phyloP scores from a whole-genome alignment of 2,113 vertebrate species.

The Blennius ocellaris region DNA sequence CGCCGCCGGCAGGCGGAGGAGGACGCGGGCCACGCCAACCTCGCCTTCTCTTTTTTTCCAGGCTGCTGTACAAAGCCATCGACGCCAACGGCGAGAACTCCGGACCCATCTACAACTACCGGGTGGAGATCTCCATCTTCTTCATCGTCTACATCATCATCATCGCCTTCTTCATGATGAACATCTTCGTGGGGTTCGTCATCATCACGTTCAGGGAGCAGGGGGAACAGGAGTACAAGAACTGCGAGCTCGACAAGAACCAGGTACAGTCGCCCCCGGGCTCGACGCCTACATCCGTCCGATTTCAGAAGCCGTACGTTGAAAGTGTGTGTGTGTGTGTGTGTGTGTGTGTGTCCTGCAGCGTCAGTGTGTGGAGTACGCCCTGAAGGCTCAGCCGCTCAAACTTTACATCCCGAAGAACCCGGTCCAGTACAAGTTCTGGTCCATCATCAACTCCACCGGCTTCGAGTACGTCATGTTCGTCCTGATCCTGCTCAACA shows the following conservation, averaged over 20 bases:
- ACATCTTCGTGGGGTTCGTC: slow-evolving; percentile 97
- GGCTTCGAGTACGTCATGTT: slow-evolving; percentile 97
- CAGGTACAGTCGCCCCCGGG: slow-evolving; percentile 80
- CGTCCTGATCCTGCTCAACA: slow-evolving; percentile 94
- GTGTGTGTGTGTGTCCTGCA: neutral
- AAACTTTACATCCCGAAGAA: slow-evolving; percentile 95
- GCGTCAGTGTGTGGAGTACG: slow-evolving; percentile 94
- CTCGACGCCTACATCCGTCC: neutral
- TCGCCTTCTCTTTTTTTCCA: slow-evolving; percentile 52
- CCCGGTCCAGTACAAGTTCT: slow-evolving; percentile 90
- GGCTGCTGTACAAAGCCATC: slow-evolving; percentile 93
- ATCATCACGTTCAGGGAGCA: slow-evolving; percentile 97
- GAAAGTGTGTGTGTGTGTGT: too few species aligned
- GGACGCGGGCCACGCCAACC: too few species aligned
- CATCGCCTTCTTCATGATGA: slow-evolving; percentile 99
- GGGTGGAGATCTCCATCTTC: slow-evolving; percentile 94
- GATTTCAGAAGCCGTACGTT: too few species aligned
- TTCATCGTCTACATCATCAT: slow-evolving; percentile 98
- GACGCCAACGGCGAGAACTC: slow-evolving; percentile 91
- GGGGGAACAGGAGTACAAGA: slow-evolving; percentile 94
- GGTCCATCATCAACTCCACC: slow-evolving; percentile 93
- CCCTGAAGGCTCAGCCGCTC: slow-evolving; percentile 92
- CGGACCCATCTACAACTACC: slow-evolving; percentile 95
- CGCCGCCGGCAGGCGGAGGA: too few species aligned
- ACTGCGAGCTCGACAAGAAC: slow-evolving; percentile 97